Base-by-base conservation (phyloP, 2,113 vertebrate species). In the Neoarius graeffei region DNA sequence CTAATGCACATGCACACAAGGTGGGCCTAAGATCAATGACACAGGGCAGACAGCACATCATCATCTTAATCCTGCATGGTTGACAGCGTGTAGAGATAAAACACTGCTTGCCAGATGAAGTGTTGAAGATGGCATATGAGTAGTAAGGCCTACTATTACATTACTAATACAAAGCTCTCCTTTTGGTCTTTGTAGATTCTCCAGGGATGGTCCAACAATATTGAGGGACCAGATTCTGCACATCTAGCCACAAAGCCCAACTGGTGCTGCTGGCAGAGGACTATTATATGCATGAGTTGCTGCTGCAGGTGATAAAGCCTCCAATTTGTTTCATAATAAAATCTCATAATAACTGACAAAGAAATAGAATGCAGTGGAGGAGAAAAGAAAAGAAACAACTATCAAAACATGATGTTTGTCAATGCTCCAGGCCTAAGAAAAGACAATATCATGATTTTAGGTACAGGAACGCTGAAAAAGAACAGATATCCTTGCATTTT, bases 381-480 rank as follows among this genome's bases (percentile, higher is more conserved):
- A 74, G 64, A 42, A 50, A 17, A 48, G 84, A 89, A 91, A 88
- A 62, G 66, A 89, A 86, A 89, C 86, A 89, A 82, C 62, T 88
- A 91, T 90, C 86, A 14, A 90, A 88, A 91, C 85, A 52, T 9
- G 3, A 74, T 91, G 86, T 91, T 88, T 87, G 79, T 91, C 86
- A 89, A 87, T 86, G 89, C 83, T 77, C 85, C 5, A 81, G 69
- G 62, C 59, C 83, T 54, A 89, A 25, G 19, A 89, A 77, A 88
- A 86, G 30, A 93, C 91, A 91, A 85, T 59, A 92, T 91, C 83
- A 88, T 83, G 85, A 66, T 57, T 77, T 86, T 88, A 88, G 89
- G 88, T 90, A 86, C 87, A 74, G 0, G 5, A 27, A 74, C 10
- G 56, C 54, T 74, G 87, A 83, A 83, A 87, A 60, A 35, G 76